Evolutionary conservation across 1,140 invertebrate genomes (phyloP), one percentile per base, ranked within the genome.

Genomic region (Stegodyphus mimosarum): DNA sequence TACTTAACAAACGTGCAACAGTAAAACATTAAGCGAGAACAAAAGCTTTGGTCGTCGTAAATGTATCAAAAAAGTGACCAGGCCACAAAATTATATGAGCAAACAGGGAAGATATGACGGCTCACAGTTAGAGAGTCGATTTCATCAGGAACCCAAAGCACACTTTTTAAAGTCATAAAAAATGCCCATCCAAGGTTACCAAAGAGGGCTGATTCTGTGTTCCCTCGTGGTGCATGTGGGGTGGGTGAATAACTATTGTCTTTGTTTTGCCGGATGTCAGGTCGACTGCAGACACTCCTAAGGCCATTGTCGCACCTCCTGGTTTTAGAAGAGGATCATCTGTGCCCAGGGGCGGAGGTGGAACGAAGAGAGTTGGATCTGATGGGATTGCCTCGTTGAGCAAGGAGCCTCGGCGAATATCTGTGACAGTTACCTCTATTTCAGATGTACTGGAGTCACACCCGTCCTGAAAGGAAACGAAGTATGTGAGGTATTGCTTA

Each of bases 241-340:
- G 83, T 7, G 83, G 72, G 52, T 84, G 83, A 10, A 84, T 53
- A 17, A 84, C 83, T 70, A 84, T 84, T 13, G 83, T 84, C 53
- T 84, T 84, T 76, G 83, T 84, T 49, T 84, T 84, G 1, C 83
- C 83, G 6, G 83, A 84, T 15, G 83, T 77, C 18, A 84, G 48
- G 53, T 84, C 83, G 7, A 84, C 83, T 15, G 83, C 83, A 11
- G 83, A 75, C 2, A 84, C 83, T 6, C 83, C 83, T 75, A 84
- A 75, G 80, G 80, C 80, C 71, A 80, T 71, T 15, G 83, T 70
- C 13, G 83, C 73, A 11, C 83, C 83, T 52, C 83, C 74, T 84
- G 83, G 83, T 76, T 76, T 75, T 7, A 77, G 72, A 48, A 83
- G 51, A 50, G 83, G 83, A 17, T 84, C 83, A 11, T 77, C 83